phyloP scores from a whole-genome alignment of 1,140 invertebrate genomes.

The Hycleus cichorii region DNA sequence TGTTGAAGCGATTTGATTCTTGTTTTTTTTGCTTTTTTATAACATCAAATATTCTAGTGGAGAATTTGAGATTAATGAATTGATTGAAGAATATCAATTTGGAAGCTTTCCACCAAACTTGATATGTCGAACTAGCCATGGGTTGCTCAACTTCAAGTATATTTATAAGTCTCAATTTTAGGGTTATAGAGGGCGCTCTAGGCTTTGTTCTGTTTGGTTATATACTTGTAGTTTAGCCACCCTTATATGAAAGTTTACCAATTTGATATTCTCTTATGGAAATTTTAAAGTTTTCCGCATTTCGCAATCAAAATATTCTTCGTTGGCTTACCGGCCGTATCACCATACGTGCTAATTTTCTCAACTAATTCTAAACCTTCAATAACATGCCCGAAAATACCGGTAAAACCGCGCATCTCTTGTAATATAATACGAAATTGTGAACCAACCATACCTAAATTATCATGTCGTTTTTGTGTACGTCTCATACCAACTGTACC shows the following conservation, averaged over 20 bases:
- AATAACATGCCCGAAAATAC: slow-evolving; percentile 74
- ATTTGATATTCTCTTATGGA: too few species aligned
- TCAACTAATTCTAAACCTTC: slow-evolving; percentile 75
- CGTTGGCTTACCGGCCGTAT: slow-evolving; percentile 67
- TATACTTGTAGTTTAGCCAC: too few species aligned
- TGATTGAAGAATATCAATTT: neutral
- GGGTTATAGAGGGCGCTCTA: too few species aligned
- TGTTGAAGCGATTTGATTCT: neutral
- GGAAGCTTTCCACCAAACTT: too few species aligned
- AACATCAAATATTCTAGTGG: neutral
- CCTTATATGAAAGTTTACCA: too few species aligned
- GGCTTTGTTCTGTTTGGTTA: too few species aligned
- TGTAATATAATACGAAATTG: slow-evolving; percentile 75
- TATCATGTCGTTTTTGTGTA: slow-evolving; percentile 73
- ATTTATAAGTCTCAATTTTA: too few species aligned
- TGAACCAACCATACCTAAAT: slow-evolving; percentile 72
- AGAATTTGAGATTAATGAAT: neutral
- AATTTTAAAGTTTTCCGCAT: slow-evolving; percentile 61
- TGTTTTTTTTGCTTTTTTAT: neutral
- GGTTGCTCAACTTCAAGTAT: too few species aligned
- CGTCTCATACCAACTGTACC: slow-evolving; percentile 76
- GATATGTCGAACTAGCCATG: neutral
- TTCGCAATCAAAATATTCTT: slow-evolving; percentile 66
- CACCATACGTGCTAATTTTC: slow-evolving; percentile 68
- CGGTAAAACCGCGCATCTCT: slow-evolving; percentile 74